Conservation (phyloP, 2,888 invertebrate genomes). For the Chalcosyrphus nemorum region DNA sequence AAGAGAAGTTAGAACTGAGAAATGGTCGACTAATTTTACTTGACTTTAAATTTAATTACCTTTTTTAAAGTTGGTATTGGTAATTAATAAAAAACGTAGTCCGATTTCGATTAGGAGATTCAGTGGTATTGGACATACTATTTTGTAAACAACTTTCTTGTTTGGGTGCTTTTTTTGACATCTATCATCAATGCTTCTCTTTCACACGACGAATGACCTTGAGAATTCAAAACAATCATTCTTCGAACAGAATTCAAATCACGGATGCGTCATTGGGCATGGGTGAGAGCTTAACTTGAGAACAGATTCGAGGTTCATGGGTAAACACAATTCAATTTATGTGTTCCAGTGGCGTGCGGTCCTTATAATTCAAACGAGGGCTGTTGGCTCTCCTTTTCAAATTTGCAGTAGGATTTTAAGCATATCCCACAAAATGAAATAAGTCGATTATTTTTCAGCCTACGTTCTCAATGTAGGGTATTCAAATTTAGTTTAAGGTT, state of each 20-base stretch:
- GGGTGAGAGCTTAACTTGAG: conserved; percentile 24
- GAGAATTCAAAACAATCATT: conserved; percentile 27
- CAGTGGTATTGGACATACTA: conserved; percentile 18
- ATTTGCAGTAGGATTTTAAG: too few species aligned
- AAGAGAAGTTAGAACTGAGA: too few species aligned
- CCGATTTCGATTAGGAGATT: not conserved
- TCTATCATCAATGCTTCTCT: conserved; percentile 37
- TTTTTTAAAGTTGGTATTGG: not conserved
- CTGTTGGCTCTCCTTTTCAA: too few species aligned
- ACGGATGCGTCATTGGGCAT: conserved; percentile 32
- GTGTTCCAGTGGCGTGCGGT: too few species aligned
- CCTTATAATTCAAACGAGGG: too few species aligned
- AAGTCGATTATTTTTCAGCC: too few species aligned
- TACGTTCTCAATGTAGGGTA: too few species aligned
- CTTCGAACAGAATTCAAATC: conserved; percentile 52
- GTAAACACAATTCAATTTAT: conserved; percentile 6
- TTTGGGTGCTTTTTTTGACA: conserved; percentile 3
- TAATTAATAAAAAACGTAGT: conserved; percentile 8
- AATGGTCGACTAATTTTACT: too few species aligned
- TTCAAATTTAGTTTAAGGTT: too few species aligned
- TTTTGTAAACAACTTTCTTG: conserved; percentile 36
- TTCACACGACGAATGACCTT: conserved; percentile 52
- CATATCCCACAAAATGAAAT: too few species aligned
- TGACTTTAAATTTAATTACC: not conserved
- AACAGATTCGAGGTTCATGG: not conserved